phyloP scores from a whole-genome alignment of 2,113 vertebrate species.

The Vulpes ferrilata region DNA sequence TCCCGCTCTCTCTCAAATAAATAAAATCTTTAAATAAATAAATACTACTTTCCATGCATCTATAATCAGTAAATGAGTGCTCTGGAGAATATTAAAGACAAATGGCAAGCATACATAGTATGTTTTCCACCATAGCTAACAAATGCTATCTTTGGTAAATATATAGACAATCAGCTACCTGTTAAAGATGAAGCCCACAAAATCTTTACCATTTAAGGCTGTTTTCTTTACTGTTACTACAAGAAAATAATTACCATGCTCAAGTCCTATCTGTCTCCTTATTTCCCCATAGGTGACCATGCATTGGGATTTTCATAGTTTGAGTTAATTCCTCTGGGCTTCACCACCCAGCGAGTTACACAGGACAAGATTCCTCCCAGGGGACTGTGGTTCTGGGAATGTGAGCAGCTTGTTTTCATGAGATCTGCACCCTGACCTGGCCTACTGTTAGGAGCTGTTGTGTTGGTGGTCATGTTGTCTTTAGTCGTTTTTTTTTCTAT shows the following conservation, averaged over 20 bases:
- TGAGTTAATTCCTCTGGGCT: conserved; percentile 74
- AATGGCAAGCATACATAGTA: background rate
- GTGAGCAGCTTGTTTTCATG: conserved; percentile 73
- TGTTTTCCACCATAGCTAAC: conserved; percentile 46
- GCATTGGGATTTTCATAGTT: conserved; percentile 78
- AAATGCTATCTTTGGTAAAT: conserved; percentile 6
- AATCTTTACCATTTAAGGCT: conserved; percentile 63
- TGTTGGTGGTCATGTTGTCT: conserved; percentile 40
- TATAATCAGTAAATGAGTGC: conserved; percentile 53
- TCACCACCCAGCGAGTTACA: conserved; percentile 67
- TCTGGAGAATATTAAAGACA: conserved; percentile 38
- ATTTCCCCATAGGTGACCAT: conserved; percentile 72
- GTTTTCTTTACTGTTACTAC: conserved; percentile 66
- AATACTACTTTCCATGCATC: background rate
- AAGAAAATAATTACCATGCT: conserved; percentile 75
- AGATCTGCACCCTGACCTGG: conserved; percentile 33
- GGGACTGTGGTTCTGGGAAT: conserved; percentile 58
- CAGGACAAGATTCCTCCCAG: conserved; percentile 62
- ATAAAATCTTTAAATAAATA: too few species aligned
- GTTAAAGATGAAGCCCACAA: background rate
- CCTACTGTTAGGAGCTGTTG: background rate
- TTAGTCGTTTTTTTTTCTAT: conserved; percentile 30
- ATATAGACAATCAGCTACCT: background rate
- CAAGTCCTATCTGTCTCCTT: conserved; percentile 61
- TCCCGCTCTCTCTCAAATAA: too few species aligned